Percentiles rank a stretch among this genome's conserved stretches.
Evolutionary conservation across 1,140 invertebrate genomes (phyloP).

Genomic region (Belonocnema kinseyi): DNA sequence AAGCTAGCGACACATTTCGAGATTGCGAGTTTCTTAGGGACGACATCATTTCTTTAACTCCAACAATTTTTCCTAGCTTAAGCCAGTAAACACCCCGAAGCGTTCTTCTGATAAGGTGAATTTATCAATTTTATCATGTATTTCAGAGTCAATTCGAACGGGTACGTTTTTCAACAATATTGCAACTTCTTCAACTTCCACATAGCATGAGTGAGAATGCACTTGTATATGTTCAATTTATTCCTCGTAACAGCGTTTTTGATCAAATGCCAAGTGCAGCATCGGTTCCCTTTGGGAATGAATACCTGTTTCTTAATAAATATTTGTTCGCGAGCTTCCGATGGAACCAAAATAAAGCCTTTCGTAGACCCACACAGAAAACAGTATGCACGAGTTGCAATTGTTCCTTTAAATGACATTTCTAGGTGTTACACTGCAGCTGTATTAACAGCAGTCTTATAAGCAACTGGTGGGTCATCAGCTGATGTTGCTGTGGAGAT

Average conservation of each 20-base stretch:
- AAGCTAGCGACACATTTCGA: slow-evolving; percentile 39
- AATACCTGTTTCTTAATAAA: slow-evolving; percentile 40
- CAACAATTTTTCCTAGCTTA: slow-evolving; percentile 36
- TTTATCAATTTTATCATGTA: slow-evolving; percentile 40
- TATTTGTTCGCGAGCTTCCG: slow-evolving; percentile 34
- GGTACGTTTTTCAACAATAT: slow-evolving; percentile 33
- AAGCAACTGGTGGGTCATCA: too few relatives aligned
- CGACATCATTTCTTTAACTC: slow-evolving; percentile 34
- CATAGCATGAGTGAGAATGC: slow-evolving; percentile 29
- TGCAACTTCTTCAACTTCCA: slow-evolving; percentile 35
- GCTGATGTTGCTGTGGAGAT: too few relatives aligned
- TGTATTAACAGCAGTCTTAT: too few relatives aligned
- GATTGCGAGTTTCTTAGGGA: slow-evolving; percentile 38
- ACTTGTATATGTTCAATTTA: slow-evolving; percentile 36
- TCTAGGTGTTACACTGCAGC: too few relatives aligned
- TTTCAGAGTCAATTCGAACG: slow-evolving; percentile 3
- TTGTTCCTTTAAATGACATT: slow-evolving; percentile 33
- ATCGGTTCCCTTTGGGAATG: slow-evolving; percentile 49
- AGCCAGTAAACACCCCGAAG: slow-evolving; percentile 38
- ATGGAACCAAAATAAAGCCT: slow-evolving; percentile 36
- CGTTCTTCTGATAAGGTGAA: slow-evolving; percentile 39
- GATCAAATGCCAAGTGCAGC: slow-evolving; percentile 46
- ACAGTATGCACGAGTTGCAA: slow-evolving; percentile 41
- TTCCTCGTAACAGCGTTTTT: slow-evolving; percentile 47
- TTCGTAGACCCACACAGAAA: slow-evolving; percentile 36